A percentile compares a stretch with the other conserved stretches of the same genome.
phyloP scores from a whole-genome alignment of 2,888 invertebrate species.

The Drosophila longiperda region DNA sequence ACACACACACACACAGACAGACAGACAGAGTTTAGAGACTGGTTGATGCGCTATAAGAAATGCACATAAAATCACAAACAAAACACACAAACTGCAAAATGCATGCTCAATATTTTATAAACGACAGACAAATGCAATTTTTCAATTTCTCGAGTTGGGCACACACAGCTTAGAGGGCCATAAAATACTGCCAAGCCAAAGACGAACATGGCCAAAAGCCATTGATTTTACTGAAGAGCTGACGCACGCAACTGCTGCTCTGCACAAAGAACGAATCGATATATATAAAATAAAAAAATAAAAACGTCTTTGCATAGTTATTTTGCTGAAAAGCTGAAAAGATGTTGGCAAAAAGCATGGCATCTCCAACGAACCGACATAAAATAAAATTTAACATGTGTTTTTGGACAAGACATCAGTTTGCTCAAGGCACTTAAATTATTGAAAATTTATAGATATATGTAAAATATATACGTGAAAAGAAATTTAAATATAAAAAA shows the following conservation, averaged over 20 bases:
- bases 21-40: background rate
- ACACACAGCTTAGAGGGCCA: constrained; percentile 70
- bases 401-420: constrained; percentile 15
- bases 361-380: constrained; percentile 37
- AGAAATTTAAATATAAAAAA: background rate
- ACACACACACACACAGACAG: constrained; percentile 12
- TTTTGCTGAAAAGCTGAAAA: constrained; percentile 21
- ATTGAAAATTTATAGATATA: background rate
- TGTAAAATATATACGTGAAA: background rate
- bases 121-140: constrained; percentile 74
- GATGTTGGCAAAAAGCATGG: constrained; percentile 7
- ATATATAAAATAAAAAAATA: background rate
- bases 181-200: constrained; percentile 51
- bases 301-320: constrained; percentile 43
- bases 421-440: constrained; percentile 4
- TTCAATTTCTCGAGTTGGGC: constrained; percentile 63
- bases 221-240: constrained; percentile 32
- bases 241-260: constrained; percentile 36
- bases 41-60: background rate
- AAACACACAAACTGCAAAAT: constrained; percentile 18
- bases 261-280: background rate
- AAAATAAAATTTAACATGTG: constrained; percentile 47
- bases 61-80: constrained; percentile 2
- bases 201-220: constrained; percentile 18
- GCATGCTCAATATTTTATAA: constrained; percentile 71